phyloP scores from a whole-genome alignment of 2,113 vertebrate genomes.

The Paedocypris sp. region DNA sequence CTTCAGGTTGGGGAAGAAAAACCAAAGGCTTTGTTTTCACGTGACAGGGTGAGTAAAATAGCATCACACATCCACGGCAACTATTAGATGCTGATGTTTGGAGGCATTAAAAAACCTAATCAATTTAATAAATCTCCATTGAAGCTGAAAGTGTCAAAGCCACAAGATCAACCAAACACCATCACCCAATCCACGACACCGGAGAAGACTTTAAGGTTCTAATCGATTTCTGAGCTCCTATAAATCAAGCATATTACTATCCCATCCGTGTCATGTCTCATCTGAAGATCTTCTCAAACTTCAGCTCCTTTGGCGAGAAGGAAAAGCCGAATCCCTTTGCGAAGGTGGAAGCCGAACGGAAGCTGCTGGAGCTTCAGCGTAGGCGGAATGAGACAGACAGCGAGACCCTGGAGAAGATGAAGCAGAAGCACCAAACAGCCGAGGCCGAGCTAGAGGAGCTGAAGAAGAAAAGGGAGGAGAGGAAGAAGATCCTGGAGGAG shows the following conservation, averaged over 20 bases:
- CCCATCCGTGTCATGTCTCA: too few species aligned
- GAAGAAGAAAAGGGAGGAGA: constrained; percentile 86
- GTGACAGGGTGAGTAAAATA: constrained; percentile 20
- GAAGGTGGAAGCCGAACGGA: constrained; percentile 68
- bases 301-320: too few species aligned
- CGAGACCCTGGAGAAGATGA: constrained; percentile 81
- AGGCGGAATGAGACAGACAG: constrained; percentile 70
- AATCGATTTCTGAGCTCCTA: background rate
- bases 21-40: constrained; percentile 25
- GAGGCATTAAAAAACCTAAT: background rate
- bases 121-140: constrained; percentile 4
- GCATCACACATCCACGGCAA: background rate
- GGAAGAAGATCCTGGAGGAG: constrained; percentile 82
- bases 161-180: constrained; percentile 69
- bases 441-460: constrained; percentile 80
- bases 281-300: too few species aligned
- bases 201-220: constrained; percentile 73
- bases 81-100: background rate
- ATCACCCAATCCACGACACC: constrained; percentile 69
- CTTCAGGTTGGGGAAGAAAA: constrained; percentile 43
- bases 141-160: constrained; percentile 59
- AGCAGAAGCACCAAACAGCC: constrained; percentile 81
- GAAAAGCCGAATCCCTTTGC: constrained; percentile 55
- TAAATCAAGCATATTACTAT: too few species aligned
- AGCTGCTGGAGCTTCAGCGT: constrained; percentile 75